Percentiles rank a stretch among this genome's conserved stretches.
Evolutionary conservation across 2,888 invertebrate genomes (phyloP).

Genomic region (Strigamia transsilvanica): DNA sequence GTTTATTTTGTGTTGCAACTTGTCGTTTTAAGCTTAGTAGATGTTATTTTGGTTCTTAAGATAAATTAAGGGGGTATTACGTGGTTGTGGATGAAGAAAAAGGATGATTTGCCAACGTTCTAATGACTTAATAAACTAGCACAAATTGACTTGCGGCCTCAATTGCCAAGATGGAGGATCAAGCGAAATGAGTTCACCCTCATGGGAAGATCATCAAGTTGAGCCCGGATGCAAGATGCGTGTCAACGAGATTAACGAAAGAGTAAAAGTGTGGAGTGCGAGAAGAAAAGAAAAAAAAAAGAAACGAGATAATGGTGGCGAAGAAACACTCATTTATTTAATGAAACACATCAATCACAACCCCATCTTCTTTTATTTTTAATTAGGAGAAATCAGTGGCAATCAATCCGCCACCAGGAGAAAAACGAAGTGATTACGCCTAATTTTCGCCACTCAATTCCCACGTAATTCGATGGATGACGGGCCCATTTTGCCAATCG

Average conservation of each 20-base stretch:
- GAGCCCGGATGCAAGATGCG: constrained; percentile 39
- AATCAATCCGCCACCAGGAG: too few relatives aligned
- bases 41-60: not conserved
- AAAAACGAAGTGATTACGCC: too few relatives aligned
- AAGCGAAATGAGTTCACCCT: constrained; percentile 41
- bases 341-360: constrained; percentile 3
- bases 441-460: too few relatives aligned
- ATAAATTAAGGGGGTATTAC: not conserved
- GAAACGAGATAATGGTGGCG: not conserved
- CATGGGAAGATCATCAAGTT: constrained; percentile 48
- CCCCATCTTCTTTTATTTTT: not conserved
- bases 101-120: constrained; percentile 7
- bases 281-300: not conserved
- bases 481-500: too few relatives aligned
- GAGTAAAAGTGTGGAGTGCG: not conserved
- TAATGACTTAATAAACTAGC: constrained; percentile 47
- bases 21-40: not conserved
- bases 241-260: constrained; percentile 34
- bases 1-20: not conserved
- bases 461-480: too few relatives aligned
- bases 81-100: not conserved
- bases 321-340: constrained; percentile 25
- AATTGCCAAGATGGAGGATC: constrained; percentile 48
- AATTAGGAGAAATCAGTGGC: not conserved
- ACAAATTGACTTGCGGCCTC: constrained; percentile 38